Evolutionary conservation across 1,140 invertebrate genomes (phyloP), one percentile per base, ranked within the genome.

Genomic region (Homalodisca vitripennis): DNA sequence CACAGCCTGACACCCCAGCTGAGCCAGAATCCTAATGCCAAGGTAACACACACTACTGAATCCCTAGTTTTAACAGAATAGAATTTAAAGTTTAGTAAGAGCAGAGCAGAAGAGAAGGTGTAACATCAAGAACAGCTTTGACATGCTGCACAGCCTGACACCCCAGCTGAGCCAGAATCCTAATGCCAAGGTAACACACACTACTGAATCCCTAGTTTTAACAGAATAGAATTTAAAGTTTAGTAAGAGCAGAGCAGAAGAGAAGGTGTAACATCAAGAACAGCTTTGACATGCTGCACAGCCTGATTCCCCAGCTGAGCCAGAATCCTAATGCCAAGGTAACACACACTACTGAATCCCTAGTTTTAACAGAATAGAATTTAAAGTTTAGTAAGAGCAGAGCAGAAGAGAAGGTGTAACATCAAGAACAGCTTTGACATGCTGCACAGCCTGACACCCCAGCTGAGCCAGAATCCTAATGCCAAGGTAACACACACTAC

Each of bases 191-290:
- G 90, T 93, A 79, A 83, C 6, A 41, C 34, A 10, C 34, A 41
- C n/a, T n/a, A n/a, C n/a, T n/a, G n/a, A n/a, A n/a, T n/a, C n/a
- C n/a, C n/a, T n/a, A n/a, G n/a, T n/a, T n/a, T n/a, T n/a, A n/a
- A n/a, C n/a, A n/a, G n/a, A n/a, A n/a, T n/a, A n/a, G n/a, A n/a
- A n/a, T n/a, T n/a, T n/a, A n/a, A n/a, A n/a, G n/a, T n/a, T n/a
- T n/a, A n/a, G 93, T 98, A 70, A 95, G 98, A 79, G 95, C 97
- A 0, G 98, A 99, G 79, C 97, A 99, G 82, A 99, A 99, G 79
- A 86, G 98, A 32, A 86, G 97, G 46, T 97, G 94, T 78, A 98
- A 98, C 78, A 98, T 98, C 73, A 98, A 98, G 84, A 96, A 93
- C 82, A 96, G 97, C 27, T 98, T 98, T 81, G 96, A 99, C 80